Conservation (phyloP, 1,140 invertebrate genomes). For the Cheumatopsyche charites region DNA sequence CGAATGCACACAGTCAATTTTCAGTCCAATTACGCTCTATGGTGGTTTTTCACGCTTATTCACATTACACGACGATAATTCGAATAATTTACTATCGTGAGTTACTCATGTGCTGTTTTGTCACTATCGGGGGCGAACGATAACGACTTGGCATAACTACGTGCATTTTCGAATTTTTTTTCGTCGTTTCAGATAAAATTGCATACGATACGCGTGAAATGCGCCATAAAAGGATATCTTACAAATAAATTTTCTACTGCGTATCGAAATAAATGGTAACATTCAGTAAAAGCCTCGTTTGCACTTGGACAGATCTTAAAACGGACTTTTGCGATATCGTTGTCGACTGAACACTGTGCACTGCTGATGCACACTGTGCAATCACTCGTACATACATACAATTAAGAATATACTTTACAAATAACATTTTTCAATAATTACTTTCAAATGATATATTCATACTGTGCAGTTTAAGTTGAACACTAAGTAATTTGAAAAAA, state of each 20-base stretch:
- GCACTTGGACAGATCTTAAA: slow-evolving; percentile 13
- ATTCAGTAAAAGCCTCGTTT: not conserved
- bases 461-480: too few species aligned
- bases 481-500: too few species aligned
- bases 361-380: too few species aligned
- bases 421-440: too few species aligned
- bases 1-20: not conserved
- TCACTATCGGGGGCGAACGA: not conserved
- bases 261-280: too few species aligned
- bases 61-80: not conserved
- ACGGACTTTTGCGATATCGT: too few species aligned
- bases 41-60: not conserved
- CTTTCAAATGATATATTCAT: too few species aligned
- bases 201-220: slow-evolving; percentile 8
- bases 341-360: too few species aligned
- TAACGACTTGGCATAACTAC: not conserved
- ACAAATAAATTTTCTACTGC: too few species aligned
- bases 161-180: slow-evolving; percentile 14
- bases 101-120: not conserved
- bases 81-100: slow-evolving; percentile 7
- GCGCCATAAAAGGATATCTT: not conserved
- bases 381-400: too few species aligned
- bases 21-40: not conserved
- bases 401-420: too few species aligned
- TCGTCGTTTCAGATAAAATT: slow-evolving; percentile 1